A percentile compares a stretch with the other conserved stretches of the same genome.
phyloP scores from a whole-genome alignment of 2,888 invertebrate species.

The Acanthococcus lagerstroemiae region DNA sequence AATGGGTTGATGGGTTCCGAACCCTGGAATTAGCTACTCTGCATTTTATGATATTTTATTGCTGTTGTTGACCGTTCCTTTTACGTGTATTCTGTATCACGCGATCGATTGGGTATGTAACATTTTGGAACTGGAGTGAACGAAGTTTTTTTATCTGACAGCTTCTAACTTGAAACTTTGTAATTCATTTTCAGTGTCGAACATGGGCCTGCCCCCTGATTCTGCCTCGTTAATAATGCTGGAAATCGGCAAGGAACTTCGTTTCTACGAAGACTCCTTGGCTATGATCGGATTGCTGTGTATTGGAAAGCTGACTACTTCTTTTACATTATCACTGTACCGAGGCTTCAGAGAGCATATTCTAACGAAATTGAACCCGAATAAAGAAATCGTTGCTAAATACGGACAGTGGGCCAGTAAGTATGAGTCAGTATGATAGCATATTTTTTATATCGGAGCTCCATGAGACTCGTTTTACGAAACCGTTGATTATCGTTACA shows the following conservation, averaged over 20 bases:
- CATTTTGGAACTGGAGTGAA: too few relatives aligned
- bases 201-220: constrained; percentile 23
- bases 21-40: too few relatives aligned
- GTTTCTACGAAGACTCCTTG: constrained; percentile 17
- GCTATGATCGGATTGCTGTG: constrained; percentile 14
- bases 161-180: too few relatives aligned
- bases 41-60: too few relatives aligned
- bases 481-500: background rate
- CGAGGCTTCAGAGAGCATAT: constrained; percentile 19
- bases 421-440: background rate
- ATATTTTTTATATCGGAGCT: background rate
- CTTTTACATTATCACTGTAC: constrained; percentile 6
- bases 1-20: too few relatives aligned
- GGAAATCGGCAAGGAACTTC: constrained; percentile 25
- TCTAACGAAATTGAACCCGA: constrained; percentile 9
- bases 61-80: too few relatives aligned
- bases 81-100: too few relatives aligned
- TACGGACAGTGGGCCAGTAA: constrained; percentile 15
- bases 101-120: too few relatives aligned
- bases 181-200: too few relatives aligned
- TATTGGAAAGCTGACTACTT: constrained; percentile 3
- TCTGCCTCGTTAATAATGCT: constrained; percentile 20
- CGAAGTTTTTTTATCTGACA: too few relatives aligned
- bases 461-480: background rate
- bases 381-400: constrained; percentile 10